A percentile compares a stretch with the other conserved stretches of the same genome.
Conservation (phyloP, 2,113 vertebrate genomes). For the Peromyscus leucopus region DNA sequence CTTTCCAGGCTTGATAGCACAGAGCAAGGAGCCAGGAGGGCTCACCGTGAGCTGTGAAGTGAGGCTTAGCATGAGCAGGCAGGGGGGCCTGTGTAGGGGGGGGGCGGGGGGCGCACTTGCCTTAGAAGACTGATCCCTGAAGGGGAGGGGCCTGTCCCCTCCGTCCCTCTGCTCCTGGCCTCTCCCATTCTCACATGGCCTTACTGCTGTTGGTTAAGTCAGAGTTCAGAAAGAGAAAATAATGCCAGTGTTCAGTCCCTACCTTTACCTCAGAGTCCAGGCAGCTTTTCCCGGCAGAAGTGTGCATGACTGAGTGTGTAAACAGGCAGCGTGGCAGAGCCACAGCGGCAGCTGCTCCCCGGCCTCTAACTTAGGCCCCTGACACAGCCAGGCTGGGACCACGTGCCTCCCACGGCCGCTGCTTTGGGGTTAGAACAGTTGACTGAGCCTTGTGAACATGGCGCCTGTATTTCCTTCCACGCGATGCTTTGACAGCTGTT, state of each 20-base stretch:
- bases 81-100: not conserved
- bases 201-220: not conserved
- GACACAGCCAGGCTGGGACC: not conserved
- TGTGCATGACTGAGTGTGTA: not conserved
- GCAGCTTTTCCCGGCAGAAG: not conserved
- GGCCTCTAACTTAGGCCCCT: not conserved
- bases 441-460: not conserved
- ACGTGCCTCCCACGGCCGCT: not conserved
- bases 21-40: not conserved
- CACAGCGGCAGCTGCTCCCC: not conserved
- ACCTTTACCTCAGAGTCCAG: not conserved
- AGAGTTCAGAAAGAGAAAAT: not conserved
- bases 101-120: not conserved
- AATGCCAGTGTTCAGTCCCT: not conserved
- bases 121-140: not conserved
- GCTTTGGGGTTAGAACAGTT: conserved; percentile 1
- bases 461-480: not conserved
- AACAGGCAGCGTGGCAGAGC: not conserved
- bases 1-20: not conserved
- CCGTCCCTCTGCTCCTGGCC: not conserved
- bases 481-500: not conserved
- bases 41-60: not conserved
- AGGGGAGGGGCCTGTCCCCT: not conserved
- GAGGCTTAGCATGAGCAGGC: not conserved
- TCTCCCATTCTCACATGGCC: not conserved